Evolutionary conservation across 2,113 vertebrate species (phyloP).

Genomic region (Cathartes aura): DNA sequence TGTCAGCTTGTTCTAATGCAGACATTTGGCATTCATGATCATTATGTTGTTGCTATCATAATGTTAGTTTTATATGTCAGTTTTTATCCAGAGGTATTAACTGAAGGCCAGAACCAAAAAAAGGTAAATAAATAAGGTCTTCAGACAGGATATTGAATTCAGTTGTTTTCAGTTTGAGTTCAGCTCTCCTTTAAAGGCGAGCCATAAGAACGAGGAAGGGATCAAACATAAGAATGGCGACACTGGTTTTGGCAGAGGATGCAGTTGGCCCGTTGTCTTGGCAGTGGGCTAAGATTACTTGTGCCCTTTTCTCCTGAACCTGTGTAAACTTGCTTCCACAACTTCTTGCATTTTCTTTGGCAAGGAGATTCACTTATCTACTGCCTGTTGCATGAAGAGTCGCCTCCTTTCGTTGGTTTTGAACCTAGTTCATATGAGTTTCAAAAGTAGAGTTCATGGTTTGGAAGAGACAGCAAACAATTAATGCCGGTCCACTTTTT

Average conservation of each 20-base stretch:
- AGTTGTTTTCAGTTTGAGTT: neutral
- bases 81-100: neutral
- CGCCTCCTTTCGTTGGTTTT: neutral
- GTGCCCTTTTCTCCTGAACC: neutral
- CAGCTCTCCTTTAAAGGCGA: neutral
- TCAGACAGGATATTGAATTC: neutral
- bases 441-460: neutral
- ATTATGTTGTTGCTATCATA: neutral
- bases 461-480: neutral
- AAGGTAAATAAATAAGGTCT: neutral
- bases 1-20: neutral
- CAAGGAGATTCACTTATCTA: neutral
- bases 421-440: neutral
- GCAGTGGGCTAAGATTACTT: neutral
- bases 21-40: neutral
- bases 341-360: neutral
- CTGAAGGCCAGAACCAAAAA: neutral
- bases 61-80: neutral
- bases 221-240: neutral
- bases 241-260: neutral
- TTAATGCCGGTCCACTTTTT: neutral
- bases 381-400: neutral
- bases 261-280: fast-evolving
- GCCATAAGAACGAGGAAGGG: neutral
- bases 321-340: neutral